Evolutionary conservation across 2,888 invertebrate genomes (phyloP).

Genomic region (Pherbina coryleti): DNA sequence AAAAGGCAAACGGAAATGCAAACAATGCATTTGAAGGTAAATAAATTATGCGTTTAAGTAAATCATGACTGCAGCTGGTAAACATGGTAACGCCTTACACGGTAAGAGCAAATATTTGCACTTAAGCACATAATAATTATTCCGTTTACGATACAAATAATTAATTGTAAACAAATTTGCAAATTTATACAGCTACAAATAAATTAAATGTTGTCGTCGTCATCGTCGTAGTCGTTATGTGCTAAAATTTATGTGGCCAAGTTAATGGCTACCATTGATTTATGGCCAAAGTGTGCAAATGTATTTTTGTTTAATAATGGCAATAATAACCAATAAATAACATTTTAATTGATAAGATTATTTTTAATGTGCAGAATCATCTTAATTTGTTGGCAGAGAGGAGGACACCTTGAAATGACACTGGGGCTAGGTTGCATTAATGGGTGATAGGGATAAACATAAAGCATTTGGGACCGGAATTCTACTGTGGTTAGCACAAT

Average conservation of each 20-base stretch:
- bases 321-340: background rate
- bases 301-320: background rate
- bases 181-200: background rate
- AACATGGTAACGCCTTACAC: background rate
- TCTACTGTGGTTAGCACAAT: too few species aligned
- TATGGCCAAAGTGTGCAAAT: background rate
- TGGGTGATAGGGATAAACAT: too few species aligned
- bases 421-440: too few species aligned
- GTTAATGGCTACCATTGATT: conserved; percentile 5
- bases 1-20: too few species aligned
- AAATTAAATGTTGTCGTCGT: background rate
- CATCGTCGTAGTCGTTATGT: background rate
- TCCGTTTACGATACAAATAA: background rate
- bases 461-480: too few species aligned
- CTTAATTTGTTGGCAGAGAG: too few species aligned
- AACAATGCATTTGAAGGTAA: too few species aligned
- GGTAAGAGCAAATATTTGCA: background rate
- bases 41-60: too few species aligned
- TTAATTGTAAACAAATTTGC: conserved; percentile 27
- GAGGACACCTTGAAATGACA: too few species aligned
- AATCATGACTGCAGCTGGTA: background rate
- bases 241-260: background rate
- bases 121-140: background rate
- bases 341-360: background rate
- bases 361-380: background rate